Evolutionary conservation across 2,113 vertebrate genomes (phyloP).

Genomic region (Eleginops maclovinus): DNA sequence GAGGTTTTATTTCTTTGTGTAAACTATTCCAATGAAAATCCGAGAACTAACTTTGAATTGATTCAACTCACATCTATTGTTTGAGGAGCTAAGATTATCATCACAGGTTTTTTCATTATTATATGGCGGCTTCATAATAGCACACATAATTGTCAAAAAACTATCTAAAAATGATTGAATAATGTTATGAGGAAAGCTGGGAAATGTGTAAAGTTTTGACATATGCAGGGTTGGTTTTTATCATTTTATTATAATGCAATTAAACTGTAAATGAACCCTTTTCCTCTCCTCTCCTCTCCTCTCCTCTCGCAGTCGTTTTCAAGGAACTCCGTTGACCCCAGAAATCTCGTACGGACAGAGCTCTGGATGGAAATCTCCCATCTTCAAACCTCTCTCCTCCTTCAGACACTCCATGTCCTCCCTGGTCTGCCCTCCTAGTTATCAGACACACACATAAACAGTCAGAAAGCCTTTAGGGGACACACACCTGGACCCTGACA

Average conservation of each 20-base stretch:
- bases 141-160: too few relatives aligned
- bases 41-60: too few relatives aligned
- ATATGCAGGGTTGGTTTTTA: background rate
- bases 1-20: too few relatives aligned
- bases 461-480: slow-evolving; percentile 3
- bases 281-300: background rate
- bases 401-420: slow-evolving; percentile 73
- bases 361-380: slow-evolving; percentile 69
- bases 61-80: too few relatives aligned
- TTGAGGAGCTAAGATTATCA: too few relatives aligned
- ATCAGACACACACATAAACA: slow-evolving; percentile 26
- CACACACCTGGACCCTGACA: background rate
- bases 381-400: slow-evolving; percentile 67
- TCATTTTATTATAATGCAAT: too few relatives aligned
- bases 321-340: slow-evolving; percentile 48
- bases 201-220: background rate
- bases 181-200: background rate
- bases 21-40: too few relatives aligned
- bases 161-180: too few relatives aligned
- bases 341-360: slow-evolving; percentile 42
- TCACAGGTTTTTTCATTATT: too few relatives aligned
- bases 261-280: too few relatives aligned
- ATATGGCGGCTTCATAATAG: too few relatives aligned
- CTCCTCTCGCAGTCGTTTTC: slow-evolving; percentile 50
- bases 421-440: slow-evolving; percentile 41